Evolutionary conservation across 1,140 invertebrate genomes (phyloP).

Genomic region (Drosophila takahashii): DNA sequence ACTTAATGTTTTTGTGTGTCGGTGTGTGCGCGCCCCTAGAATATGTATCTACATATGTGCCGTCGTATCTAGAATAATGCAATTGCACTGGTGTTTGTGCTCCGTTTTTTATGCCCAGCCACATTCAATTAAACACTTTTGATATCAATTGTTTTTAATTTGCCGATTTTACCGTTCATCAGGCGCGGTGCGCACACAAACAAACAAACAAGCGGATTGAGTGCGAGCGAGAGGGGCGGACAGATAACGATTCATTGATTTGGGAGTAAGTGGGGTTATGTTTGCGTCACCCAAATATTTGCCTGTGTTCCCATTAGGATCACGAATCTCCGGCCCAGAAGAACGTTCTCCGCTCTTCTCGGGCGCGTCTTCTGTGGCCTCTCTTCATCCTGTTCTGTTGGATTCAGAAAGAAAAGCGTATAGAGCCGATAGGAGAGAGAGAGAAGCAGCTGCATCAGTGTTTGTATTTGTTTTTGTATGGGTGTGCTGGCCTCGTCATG

Average conservation of each 20-base stretch:
- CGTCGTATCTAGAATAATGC: constrained; percentile 49
- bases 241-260: constrained; percentile 47
- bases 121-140: constrained; percentile 69
- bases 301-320: constrained; percentile 48
- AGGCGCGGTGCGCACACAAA: constrained; percentile 21
- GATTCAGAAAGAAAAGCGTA: neutral
- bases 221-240: constrained; percentile 4
- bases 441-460: constrained; percentile 1
- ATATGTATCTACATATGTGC: constrained; percentile 73
- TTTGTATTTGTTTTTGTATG: constrained; percentile 17
- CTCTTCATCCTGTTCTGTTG: constrained; percentile 10
- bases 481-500: constrained; percentile 43
- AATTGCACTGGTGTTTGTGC: constrained; percentile 38
- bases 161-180: constrained; percentile 56
- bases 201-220: constrained; percentile 33
- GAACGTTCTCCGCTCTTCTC: constrained; percentile 31
- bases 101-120: constrained; percentile 35
- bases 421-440: neutral
- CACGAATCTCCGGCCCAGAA: constrained; percentile 6
- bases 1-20: constrained; percentile 75
- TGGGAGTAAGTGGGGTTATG: constrained; percentile 75
- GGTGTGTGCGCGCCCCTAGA: constrained; percentile 61
- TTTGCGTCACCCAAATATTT: constrained; percentile 79
- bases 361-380: neutral
- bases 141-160: constrained; percentile 79